Evolutionary conservation across 2,113 vertebrate genomes (phyloP), one percentile per base, ranked within the genome.

Genomic region (Phoenicopterus ruber): DNA sequence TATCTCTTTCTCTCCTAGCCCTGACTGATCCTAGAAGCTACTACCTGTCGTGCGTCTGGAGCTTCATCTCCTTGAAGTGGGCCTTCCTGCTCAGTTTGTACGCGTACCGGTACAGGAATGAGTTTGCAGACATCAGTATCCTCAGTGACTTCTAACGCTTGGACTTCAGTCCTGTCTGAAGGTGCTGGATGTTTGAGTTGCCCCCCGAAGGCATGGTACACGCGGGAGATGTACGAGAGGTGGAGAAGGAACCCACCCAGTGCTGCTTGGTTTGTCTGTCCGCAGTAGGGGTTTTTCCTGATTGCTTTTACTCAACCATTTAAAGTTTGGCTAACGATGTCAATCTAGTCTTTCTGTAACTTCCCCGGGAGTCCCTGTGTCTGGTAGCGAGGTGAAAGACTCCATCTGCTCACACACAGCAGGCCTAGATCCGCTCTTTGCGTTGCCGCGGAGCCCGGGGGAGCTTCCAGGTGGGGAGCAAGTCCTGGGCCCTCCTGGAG

Each of bases 101-200:
- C 0, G 97, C 99, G 4, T 96, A 99, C 96, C 99, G 98, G 61
- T 99, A 99, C 98, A 97, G 98, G 76, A 98, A 98, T 11, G 99
- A 99, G 96, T 99, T 99, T 5, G 98, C 98, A 0, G 99, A 99
- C 98, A 99, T 99, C 98, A 98, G 99, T 70, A 99, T 99, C 97
- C 99, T 99, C 97, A 99, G 99, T 67, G 99, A 99, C 98, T 99
- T 99, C 97, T 99, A 82, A 98, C 31, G 17, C 63, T 34, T 6
- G 69, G 84, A 71, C 63, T 71, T 47, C 52, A 17, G 44, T 19
- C 79, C 92, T 25, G 25, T 19, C 21, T 52, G 90, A 82, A 80
- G 82, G 82, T 70, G 58, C 86, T 71, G 80, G 65, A 34, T 28
- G 58, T 25, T 42, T 9, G 47, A 32, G 1, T 38, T 31, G 34